Base-by-base conservation (phyloP, 2,113 vertebrate species). In the Sprattus sprattus region DNA sequence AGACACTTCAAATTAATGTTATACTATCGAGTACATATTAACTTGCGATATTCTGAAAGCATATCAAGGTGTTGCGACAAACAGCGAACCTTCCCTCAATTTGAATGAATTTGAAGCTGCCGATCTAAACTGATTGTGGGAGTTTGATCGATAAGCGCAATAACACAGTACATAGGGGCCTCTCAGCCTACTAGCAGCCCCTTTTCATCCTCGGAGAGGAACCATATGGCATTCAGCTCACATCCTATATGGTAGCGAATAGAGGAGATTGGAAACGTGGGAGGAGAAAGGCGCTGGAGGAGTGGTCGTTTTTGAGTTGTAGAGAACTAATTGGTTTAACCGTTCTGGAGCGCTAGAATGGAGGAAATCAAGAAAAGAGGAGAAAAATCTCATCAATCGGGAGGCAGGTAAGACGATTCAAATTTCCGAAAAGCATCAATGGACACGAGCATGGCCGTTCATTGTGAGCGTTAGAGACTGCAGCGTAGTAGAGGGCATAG, bases 201-300 rank as follows among this genome's bases (percentile, higher is more conserved):
- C 86, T 89, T 92, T 81, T 89, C 85, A 71, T 89, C 80, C 85
- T 87, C 75, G 91, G 90, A 89, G 91, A 90, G 84, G 75, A 82
- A 45, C 92, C 94, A 94, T 93, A 92, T 94, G 91, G 90, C 84
- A 88, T 75, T 88, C 85, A 71, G 84, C 89, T 92, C 92, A 92
- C 82, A 84, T 87, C n/a, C 20, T 50, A 86, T 18, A 88, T 86
- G 89, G n/a, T 45, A 22, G 47, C 81, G 64, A 64, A 82, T 46
- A 57, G 57, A 85, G 90, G 81, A 88, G 85, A 86, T 89, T 91
- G 91, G 88, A 89, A 85, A 89, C 84, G 88, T 88, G 47, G 81
- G 71, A 85, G 82, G 89, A 89, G 39, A 67, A 52, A 16, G 82
- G 45, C 82, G 32, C 71, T 44, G 71, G 71, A 78, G 71, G 71